Percentiles rank a stretch among this genome's conserved stretches.
Evolutionary conservation across 2,888 invertebrate genomes (phyloP).

Genomic region (Temnothorax rugatulus): DNA sequence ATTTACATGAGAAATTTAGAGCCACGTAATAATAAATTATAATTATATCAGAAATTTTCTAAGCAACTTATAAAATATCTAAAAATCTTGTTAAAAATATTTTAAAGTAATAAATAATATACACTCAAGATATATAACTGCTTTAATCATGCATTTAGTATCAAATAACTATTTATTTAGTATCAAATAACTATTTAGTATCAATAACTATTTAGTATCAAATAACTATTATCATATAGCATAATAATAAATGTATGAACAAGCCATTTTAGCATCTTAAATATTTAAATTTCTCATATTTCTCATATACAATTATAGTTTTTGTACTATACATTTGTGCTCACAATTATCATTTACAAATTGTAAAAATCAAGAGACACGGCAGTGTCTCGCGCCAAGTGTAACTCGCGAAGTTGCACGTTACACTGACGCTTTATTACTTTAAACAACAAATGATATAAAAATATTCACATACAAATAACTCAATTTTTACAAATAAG

Average conservation of each 20-base stretch:
- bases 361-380: not conserved
- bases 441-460: constrained; percentile 14
- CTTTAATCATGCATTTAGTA: constrained; percentile 21
- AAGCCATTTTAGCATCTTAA: not conserved
- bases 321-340: not conserved
- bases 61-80: constrained; percentile 26
- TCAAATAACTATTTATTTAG: constrained; percentile 21
- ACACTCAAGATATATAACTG: not conserved
- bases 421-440: too few species aligned
- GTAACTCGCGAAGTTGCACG: too few species aligned
- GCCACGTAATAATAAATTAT: constrained; percentile 19
- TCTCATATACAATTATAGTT: not conserved
- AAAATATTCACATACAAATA: constrained; percentile 26
- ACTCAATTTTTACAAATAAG: not conserved
- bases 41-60: constrained; percentile 2
- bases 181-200: constrained; percentile 23
- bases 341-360: constrained; percentile 3
- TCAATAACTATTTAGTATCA: constrained; percentile 10
- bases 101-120: not conserved
- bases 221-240: not conserved
- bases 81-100: not conserved
- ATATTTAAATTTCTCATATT: constrained; percentile 1
- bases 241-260: constrained; percentile 1
- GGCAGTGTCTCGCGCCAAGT: too few species aligned
- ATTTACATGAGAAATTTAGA: constrained; percentile 13